Evolutionary conservation across 2,797 vertebrate genomes (phyloP).

Genomic region (Emys orbicularis): DNA sequence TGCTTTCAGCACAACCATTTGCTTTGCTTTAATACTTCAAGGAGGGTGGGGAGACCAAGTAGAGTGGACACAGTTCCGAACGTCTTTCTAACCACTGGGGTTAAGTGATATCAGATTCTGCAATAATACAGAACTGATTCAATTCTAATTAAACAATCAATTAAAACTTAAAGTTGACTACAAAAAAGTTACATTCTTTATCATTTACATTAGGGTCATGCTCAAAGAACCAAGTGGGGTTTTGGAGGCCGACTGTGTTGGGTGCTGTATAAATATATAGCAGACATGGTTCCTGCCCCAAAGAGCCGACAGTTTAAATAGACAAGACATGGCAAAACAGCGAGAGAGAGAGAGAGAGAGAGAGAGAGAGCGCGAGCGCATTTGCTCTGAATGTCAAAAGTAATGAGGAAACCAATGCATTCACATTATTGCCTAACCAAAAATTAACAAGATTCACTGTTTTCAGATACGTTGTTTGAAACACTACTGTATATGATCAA

Average conservation of each 20-base stretch:
- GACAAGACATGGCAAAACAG: neutral
- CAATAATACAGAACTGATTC: constrained; percentile 25
- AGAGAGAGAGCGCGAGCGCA: neutral
- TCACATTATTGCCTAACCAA: neutral
- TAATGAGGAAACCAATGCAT: neutral
- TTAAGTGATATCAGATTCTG: neutral
- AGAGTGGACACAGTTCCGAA: neutral
- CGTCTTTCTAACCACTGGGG: constrained; percentile 2
- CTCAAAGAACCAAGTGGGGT: neutral
- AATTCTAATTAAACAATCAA: rapidly evolving
- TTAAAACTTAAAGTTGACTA: constrained; percentile 43
- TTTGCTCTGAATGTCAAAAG: neutral
- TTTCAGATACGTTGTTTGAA: neutral
- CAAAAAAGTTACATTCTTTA: neutral
- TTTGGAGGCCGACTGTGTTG: neutral
- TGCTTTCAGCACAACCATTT: neutral
- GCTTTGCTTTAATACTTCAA: neutral
- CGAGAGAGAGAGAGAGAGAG: too few relatives aligned
- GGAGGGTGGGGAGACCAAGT: neutral
- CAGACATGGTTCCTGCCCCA: neutral
- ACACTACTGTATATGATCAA: neutral
- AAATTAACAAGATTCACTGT: neutral
- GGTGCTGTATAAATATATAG: neutral
- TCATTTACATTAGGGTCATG: neutral
- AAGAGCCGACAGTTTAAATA: neutral